Conservation (phyloP, 1,140 invertebrate genomes). For the Pachypsylla venusta region DNA sequence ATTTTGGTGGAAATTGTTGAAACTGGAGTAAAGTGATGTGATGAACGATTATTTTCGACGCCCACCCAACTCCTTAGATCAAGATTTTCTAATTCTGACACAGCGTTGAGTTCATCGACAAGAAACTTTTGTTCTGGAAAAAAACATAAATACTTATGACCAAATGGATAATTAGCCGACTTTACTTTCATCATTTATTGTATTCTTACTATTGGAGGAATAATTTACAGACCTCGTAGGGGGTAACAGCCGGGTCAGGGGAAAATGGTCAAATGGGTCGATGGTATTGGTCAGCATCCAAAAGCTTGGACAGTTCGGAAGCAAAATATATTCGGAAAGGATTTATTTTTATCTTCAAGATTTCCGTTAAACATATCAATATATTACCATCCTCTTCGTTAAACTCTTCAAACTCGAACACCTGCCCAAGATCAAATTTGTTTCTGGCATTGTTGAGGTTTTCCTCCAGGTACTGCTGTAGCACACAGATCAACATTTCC, state of each 20-base stretch:
- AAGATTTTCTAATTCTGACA: not conserved
- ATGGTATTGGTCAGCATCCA: too few relatives aligned
- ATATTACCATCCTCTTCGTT: not conserved
- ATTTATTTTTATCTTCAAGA: too few relatives aligned
- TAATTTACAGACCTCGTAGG: too few relatives aligned
- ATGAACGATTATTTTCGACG: not conserved
- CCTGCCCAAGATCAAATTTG: not conserved
- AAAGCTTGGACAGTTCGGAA: too few relatives aligned
- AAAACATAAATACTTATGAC: too few relatives aligned
- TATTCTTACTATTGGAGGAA: too few relatives aligned
- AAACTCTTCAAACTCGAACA: not conserved
- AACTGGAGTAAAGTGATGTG: not conserved
- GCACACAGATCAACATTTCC: not conserved
- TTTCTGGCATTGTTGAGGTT: not conserved
- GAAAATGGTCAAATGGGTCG: too few relatives aligned
- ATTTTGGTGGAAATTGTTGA: not conserved
- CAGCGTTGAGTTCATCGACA: not conserved
- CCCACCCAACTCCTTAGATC: not conserved
- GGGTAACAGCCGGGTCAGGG: too few relatives aligned
- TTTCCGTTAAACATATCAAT: too few relatives aligned
- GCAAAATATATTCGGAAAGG: too few relatives aligned
- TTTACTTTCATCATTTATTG: too few relatives aligned
- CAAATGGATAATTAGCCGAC: too few relatives aligned
- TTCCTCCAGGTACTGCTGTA: conserved; percentile 5
- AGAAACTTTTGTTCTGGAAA: not conserved